Conservation (phyloP, 2,113 vertebrate genomes). For the Trematocara stigmaticum region DNA sequence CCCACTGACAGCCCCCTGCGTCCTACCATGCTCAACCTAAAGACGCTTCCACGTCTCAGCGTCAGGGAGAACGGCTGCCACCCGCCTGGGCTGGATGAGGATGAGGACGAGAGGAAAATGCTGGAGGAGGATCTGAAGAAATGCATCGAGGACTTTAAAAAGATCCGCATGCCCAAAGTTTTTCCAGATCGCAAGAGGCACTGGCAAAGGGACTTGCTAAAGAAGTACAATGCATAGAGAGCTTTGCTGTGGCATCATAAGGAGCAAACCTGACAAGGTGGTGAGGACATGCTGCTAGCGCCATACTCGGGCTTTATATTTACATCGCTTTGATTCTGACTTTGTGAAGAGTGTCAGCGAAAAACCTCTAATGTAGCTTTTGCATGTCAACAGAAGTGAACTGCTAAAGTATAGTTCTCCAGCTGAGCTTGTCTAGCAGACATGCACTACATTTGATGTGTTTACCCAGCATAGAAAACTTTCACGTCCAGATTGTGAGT, state of each 20-base stretch:
- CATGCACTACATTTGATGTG: background rate
- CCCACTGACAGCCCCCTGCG: conserved; percentile 40
- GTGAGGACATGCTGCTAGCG: background rate
- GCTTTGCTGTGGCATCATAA: background rate
- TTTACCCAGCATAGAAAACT: background rate
- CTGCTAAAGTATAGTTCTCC: background rate
- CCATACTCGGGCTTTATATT: background rate
- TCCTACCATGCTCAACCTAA: conserved; percentile 62
- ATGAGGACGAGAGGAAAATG: conserved; percentile 72
- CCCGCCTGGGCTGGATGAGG: conserved; percentile 20
- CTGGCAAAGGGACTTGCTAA: conserved; percentile 78
- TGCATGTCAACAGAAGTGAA: conserved; percentile 20
- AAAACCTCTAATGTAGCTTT: conserved; percentile 11
- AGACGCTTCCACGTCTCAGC: conserved; percentile 54
- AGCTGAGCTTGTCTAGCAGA: background rate
- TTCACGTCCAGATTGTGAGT: background rate
- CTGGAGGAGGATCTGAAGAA: conserved; percentile 76
- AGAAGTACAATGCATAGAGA: conserved; percentile 73
- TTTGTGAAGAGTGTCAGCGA: background rate
- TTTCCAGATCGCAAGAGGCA: conserved; percentile 78
- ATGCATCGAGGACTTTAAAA: conserved; percentile 77
- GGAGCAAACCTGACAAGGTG: background rate
- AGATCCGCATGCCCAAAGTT: conserved; percentile 69
- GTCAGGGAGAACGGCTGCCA: conserved; percentile 63
- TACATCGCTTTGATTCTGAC: background rate